Conservation (phyloP, 2,797 vertebrate species). For the Gadopsis bispinosus region DNA sequence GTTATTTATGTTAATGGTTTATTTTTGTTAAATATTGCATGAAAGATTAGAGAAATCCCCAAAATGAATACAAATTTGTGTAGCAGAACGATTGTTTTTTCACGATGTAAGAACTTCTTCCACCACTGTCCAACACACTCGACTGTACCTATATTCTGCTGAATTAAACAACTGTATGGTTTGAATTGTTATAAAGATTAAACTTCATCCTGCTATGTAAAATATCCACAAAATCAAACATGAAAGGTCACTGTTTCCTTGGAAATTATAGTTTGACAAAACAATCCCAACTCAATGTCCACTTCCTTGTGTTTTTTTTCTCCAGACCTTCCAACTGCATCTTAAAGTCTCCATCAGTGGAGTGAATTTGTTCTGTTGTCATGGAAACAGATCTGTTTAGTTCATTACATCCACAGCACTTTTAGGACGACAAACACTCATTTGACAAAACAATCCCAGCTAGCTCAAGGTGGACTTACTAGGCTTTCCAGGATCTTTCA, state of each 20-base stretch:
- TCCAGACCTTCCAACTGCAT: not conserved
- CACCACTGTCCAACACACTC: no score
- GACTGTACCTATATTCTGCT: no score
- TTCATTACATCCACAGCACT: not conserved
- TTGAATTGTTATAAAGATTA: no score
- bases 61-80: not conserved
- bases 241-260: not conserved
- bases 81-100: no score
- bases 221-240: no score
- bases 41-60: not conserved
- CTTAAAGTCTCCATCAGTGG: not conserved
- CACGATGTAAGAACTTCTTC: no score
- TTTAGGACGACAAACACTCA: not conserved
- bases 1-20: no score
- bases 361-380: not conserved
- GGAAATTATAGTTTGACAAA: not conserved
- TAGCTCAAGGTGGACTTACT: not conserved
- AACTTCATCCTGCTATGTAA: no score
- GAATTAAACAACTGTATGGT: no score
- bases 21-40: no score
- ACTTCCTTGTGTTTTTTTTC: not conserved
- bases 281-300: not conserved
- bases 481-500: not conserved
- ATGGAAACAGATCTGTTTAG: not conserved
- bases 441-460: not conserved